A percentile compares a stretch with the other conserved stretches of the same genome.
Evolutionary conservation across 1,140 invertebrate species (phyloP).

Genomic region (Drosophila lacteicornis): DNA sequence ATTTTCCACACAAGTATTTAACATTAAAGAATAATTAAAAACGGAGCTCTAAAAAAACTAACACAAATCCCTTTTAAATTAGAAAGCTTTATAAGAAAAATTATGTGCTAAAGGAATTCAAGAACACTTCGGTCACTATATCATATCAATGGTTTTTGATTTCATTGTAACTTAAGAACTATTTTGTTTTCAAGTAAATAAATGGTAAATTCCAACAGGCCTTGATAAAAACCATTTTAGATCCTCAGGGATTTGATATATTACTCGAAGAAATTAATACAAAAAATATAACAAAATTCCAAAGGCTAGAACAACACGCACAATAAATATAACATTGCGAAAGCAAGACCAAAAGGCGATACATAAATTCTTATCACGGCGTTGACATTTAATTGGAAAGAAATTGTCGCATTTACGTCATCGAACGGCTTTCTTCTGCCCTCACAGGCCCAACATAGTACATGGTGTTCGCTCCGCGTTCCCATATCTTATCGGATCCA

Average conservation of each 20-base stretch:
- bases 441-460: constrained; percentile 21
- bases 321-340: constrained; percentile 35
- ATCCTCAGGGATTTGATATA: neutral
- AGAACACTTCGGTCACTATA: too few species aligned
- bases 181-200: too few species aligned
- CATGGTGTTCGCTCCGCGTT: constrained; percentile 5
- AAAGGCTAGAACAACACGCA: too few species aligned
- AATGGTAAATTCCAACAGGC: neutral
- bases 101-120: too few species aligned
- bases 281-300: too few species aligned
- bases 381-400: constrained; percentile 49
- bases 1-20: too few species aligned
- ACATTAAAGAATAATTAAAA: too few species aligned
- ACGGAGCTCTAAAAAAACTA: too few species aligned
- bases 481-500: constrained; percentile 38
- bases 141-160: too few species aligned
- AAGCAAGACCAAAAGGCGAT: constrained; percentile 44
- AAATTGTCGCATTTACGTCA: constrained; percentile 65
- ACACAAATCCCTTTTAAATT: too few species aligned
- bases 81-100: too few species aligned
- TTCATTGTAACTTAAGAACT: too few species aligned
- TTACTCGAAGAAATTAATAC: neutral
- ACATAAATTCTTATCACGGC: constrained; percentile 38
- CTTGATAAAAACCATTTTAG: neutral
- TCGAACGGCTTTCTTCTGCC: constrained; percentile 51